Conservation (phyloP, 1,140 invertebrate species). For the Cotesia chilonis region DNA sequence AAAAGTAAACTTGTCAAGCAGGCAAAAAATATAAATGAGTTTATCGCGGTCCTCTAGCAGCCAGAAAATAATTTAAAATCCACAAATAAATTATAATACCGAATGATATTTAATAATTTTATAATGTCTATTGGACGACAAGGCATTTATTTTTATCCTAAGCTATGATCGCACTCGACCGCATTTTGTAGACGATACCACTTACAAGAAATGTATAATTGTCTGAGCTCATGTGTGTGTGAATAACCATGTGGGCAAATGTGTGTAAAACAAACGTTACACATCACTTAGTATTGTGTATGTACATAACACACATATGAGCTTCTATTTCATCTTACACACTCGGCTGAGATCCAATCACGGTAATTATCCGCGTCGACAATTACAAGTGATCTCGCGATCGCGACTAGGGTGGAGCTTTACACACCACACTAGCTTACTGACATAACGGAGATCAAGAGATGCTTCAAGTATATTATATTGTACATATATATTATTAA, state of each 20-base stretch:
- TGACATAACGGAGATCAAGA: too few relatives aligned
- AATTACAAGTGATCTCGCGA: constrained; percentile 28
- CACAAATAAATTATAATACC: not conserved
- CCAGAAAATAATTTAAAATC: not conserved
- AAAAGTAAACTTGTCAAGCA: not conserved
- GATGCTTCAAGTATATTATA: not conserved
- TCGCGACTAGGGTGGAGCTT: too few relatives aligned
- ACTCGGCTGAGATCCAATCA: constrained; percentile 32
- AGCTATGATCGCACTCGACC: constrained; percentile 22
- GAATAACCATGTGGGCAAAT: too few relatives aligned
- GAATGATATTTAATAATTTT: constrained; percentile 20
- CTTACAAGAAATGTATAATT: too few relatives aligned
- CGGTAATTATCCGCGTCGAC: constrained; percentile 35
- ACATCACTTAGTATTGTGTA: too few relatives aligned
- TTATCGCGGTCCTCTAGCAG: not conserved
- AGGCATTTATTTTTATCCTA: constrained; percentile 31
- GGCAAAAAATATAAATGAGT: constrained; percentile 25
- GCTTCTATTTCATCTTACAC: too few relatives aligned
- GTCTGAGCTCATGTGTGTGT: too few relatives aligned
- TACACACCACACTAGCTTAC: not conserved
- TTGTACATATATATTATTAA: not conserved
- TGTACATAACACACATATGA: too few relatives aligned
- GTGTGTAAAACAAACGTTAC: too few relatives aligned
- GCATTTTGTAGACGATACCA: constrained; percentile 11
- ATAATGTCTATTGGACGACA: not conserved